Evolutionary conservation across 2,113 vertebrate genomes (phyloP).

Genomic region (Nibea albiflora): DNA sequence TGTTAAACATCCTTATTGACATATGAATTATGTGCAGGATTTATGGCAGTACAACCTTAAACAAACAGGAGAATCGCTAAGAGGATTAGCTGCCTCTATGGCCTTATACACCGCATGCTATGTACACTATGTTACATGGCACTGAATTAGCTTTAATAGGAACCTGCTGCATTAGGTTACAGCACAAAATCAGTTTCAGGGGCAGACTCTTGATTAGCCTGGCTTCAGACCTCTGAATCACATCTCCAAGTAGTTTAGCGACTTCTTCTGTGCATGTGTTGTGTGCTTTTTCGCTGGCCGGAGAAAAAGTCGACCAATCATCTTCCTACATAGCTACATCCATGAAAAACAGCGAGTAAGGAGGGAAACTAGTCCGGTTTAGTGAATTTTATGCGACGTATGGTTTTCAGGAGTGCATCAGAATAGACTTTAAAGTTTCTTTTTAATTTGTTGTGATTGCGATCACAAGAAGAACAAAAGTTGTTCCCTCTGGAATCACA

Average conservation of each 20-base stretch:
- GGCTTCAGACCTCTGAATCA: neutral
- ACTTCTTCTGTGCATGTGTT: neutral
- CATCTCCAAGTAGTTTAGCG: neutral
- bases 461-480: neutral
- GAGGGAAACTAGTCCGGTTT: neutral
- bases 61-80: constrained; percentile 33
- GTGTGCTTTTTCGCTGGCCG: neutral
- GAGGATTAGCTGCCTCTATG: constrained; percentile 33
- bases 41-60: constrained; percentile 7
- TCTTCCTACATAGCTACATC: neutral
- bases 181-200: neutral
- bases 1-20: constrained; percentile 45
- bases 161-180: constrained; percentile 1
- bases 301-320: neutral
- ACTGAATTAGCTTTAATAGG: neutral
- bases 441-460: neutral
- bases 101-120: neutral
- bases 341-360: neutral
- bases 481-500: neutral
- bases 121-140: constrained; percentile 13
- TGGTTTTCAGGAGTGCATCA: neutral
- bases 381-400: neutral
- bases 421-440: too few species aligned
- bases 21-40: constrained; percentile 29
- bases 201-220: neutral